Percentiles rank a stretch among this genome's conserved stretches.
These are phyloP conservation scores for Netelia melanura DNA, from an alignment of 2,888 invertebrate genomes.

Conservation along the genomic window DNA sequence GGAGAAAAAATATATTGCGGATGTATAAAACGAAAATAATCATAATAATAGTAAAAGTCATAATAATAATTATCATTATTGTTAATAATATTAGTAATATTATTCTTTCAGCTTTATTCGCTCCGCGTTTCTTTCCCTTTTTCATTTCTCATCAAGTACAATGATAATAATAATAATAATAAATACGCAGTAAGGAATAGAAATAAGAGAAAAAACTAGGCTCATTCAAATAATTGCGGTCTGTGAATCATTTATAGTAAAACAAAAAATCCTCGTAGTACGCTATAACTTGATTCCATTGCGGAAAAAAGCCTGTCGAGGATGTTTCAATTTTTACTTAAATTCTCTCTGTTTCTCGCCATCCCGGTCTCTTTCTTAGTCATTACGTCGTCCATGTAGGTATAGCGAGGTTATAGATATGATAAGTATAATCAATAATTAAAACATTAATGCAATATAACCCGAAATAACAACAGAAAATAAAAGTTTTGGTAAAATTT, in stretches of 20 bases:
- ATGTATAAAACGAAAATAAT: constrained; percentile 39
- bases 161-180: constrained; percentile 35
- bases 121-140: too few species aligned
- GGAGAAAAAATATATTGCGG: constrained; percentile 4
- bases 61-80: not conserved
- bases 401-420: constrained; percentile 32
- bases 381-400: constrained; percentile 34
- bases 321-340: constrained; percentile 29
- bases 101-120: too few species aligned
- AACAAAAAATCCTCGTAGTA: constrained; percentile 4
- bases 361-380: constrained; percentile 37
- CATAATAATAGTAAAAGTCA: constrained; percentile 30
- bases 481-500: too few species aligned
- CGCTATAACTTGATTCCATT: constrained; percentile 4
- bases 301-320: constrained; percentile 5
- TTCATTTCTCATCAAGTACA: too few species aligned
- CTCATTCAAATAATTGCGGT: constrained; percentile 5
- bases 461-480: too few species aligned
- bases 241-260: not conserved
- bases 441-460: too few species aligned
- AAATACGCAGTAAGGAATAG: constrained; percentile 26
- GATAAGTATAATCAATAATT: too few species aligned
- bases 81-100: not conserved
- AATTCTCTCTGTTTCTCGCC: constrained; percentile 26
- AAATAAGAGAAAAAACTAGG: constrained; percentile 32